phyloP scores from a whole-genome alignment of 2,888 invertebrate genomes.

The Automeris io region DNA sequence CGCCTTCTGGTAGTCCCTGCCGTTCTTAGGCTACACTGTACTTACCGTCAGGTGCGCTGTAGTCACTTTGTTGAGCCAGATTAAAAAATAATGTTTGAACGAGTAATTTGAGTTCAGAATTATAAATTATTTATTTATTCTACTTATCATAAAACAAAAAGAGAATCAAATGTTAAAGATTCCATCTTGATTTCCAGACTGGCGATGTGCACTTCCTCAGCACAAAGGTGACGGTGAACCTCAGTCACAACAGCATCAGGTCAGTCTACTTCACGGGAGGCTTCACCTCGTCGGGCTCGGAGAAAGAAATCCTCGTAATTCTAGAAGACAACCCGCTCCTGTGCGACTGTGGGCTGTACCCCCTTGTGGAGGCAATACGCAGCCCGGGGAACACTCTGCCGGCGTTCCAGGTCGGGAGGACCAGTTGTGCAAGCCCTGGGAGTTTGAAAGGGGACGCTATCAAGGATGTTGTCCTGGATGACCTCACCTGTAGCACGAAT shows the following conservation, averaged over 20 bases:
- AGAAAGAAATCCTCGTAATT: background rate
- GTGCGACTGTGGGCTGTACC: slow-evolving; percentile 18
- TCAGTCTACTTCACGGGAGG: background rate
- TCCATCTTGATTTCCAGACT: slow-evolving; percentile 7
- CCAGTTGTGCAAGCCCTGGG: slow-evolving; percentile 11
- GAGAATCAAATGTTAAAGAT: no score
- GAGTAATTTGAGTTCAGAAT: no score
- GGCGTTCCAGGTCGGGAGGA: background rate
- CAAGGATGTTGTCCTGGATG: background rate
- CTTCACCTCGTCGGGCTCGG: background rate
- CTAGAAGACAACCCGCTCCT: slow-evolving; percentile 18
- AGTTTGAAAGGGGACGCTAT: slow-evolving; percentile 1
- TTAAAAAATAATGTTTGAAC: no score
- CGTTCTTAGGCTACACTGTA: no score
- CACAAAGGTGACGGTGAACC: slow-evolving; percentile 9
- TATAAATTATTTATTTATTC: no score
- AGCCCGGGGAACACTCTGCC: slow-evolving; percentile 10
- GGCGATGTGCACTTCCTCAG: slow-evolving; percentile 16
- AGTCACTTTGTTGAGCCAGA: no score
- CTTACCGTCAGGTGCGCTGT: no score
- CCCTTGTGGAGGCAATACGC: slow-evolving; percentile 8
- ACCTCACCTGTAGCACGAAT: slow-evolving; percentile 11
- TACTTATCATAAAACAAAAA: no score
- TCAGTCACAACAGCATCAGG: slow-evolving; percentile 15
- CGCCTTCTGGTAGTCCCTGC: no score